Evolutionary conservation across 2,888 invertebrate genomes (phyloP), one percentile per base, ranked within the genome.

Genomic region (Congeria kusceri): DNA sequence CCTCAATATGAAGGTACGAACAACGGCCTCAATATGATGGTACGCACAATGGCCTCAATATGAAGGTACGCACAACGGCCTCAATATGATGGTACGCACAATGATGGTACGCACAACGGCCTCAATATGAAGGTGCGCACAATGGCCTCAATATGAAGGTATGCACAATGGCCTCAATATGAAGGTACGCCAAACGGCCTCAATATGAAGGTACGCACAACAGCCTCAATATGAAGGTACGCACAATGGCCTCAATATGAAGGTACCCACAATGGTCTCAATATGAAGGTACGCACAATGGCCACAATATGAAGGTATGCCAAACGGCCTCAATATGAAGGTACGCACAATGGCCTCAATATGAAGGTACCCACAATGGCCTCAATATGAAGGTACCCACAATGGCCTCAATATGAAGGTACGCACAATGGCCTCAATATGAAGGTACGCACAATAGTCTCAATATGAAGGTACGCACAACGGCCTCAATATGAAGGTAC

Each of bases 1-100:
- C 4, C 32, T 32, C 32, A 68, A 69, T 18, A 79, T 77, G 65
- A 82, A 83, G 62, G 82, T 82, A 76, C 28, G 7, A 4, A 49
- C 20, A 49, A 49, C 15, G 49, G 49, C 3, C 49, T 49, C 20
- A 68, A 70, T n/a, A 80, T 77, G 66, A 83, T 81, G 63, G 83
- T 83, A 76, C 27, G 61, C 11, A n/a, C 5, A 11, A 11, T 4
- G 32, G 5, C 32, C 11, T 32, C 32, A 1, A 92, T 91, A 77
- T 87, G 89, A 25, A 84, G 93, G 64, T 92, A 92, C 78, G n/a
- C 92, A 92, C 77, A 92, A 92, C 79, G 85, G 84, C 9, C 77
- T 84, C 18, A 68, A 69, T 18, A 79, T 77, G 65, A 82, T 80
- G 62, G 82, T 82, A 32, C n/a, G n/a, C n/a, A n/a, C n/a, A n/a